These are phyloP conservation scores for Conus canariensis DNA, from an alignment of 2,888 invertebrate species.

Conservation along the genomic window DNA sequence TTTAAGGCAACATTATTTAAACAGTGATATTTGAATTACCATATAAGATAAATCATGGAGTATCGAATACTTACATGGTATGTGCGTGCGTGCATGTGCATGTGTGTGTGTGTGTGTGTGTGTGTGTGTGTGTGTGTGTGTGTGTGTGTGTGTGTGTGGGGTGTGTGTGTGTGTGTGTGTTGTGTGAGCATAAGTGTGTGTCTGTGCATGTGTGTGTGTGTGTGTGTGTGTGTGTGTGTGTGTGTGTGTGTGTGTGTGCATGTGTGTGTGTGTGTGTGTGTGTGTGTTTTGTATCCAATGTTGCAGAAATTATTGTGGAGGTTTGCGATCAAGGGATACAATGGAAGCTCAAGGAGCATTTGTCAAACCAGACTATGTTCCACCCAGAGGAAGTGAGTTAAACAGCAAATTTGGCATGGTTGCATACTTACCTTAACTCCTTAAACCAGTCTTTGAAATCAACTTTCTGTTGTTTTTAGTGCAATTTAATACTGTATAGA, in stretches of 20 bases:
- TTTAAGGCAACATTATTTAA: too few relatives aligned
- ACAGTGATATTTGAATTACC: too few relatives aligned
- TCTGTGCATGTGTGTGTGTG: not conserved
- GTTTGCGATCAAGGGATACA: conserved; percentile 70
- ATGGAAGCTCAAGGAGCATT: conserved; percentile 77
- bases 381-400: conserved; percentile 59
- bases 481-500: not conserved
- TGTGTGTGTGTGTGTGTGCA: conserved; percentile 12
- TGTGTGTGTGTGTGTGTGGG: too few relatives aligned
- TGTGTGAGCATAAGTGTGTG: not conserved
- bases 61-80: too few relatives aligned
- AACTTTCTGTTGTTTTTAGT: not conserved
- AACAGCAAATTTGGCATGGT: not conserved
- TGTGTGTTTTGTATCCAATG: not conserved
- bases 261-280: not conserved
- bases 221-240: not conserved
- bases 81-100: too few relatives aligned
- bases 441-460: not conserved
- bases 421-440: not conserved
- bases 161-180: conserved; percentile 2
- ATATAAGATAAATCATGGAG: too few relatives aligned
- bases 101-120: too few relatives aligned
- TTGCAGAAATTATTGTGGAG: conserved; percentile 68
- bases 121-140: too few relatives aligned
- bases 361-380: conserved; percentile 72